These are phyloP conservation scores for Imbricaverruca yamaguchii DNA, from an alignment of 2,888 invertebrate species.

Conservation along the genomic window DNA sequence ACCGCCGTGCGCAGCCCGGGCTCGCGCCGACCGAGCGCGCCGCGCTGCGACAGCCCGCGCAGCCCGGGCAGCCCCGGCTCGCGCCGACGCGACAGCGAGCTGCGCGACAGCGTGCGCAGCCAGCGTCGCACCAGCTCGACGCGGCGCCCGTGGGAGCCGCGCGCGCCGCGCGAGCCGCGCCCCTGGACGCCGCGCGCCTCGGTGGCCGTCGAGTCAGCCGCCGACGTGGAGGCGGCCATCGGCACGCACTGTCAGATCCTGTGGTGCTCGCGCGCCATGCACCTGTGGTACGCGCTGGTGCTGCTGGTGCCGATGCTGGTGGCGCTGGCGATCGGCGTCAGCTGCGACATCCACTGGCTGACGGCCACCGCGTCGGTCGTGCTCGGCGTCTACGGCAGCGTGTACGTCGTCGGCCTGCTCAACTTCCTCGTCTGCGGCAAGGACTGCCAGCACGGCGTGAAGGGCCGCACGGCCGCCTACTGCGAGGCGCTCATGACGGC, in stretches of 20 bases:
- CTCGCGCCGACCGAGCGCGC: not conserved
- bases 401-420: not conserved
- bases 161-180: not conserved
- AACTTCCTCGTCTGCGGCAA: not conserved
- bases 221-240: not conserved
- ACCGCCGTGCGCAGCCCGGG: not conserved
- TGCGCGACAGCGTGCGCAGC: not conserved
- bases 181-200: not conserved
- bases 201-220: not conserved
- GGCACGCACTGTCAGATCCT: not conserved
- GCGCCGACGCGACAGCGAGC: not conserved
- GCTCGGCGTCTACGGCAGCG: not conserved
- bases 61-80: not conserved
- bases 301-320: not conserved
- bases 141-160: not conserved
- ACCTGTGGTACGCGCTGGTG: conserved; percentile 1
- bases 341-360: not conserved
- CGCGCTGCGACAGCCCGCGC: not conserved
- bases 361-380: not conserved
- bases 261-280: not conserved
- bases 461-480: not conserved
- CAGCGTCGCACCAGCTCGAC: not conserved
- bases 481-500: not conserved
- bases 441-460: not conserved
- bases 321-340: not conserved